phyloP scores from a whole-genome alignment of 2,797 vertebrate genomes.

The Antrozous pallidus region DNA sequence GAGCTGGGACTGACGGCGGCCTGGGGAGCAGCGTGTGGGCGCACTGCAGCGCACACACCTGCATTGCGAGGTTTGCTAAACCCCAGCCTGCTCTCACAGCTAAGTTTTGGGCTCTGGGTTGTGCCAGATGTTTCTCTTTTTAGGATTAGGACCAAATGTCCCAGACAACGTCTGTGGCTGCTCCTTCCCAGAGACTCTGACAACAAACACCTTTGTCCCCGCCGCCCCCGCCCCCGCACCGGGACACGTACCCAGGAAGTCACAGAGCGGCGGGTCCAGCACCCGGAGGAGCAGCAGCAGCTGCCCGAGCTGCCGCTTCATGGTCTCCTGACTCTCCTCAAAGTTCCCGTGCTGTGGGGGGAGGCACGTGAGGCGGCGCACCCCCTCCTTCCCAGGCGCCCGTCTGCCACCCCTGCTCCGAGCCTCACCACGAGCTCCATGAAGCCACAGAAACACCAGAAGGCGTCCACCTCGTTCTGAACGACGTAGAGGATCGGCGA shows the following conservation, averaged over 20 bases:
- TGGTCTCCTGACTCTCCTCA: constrained; percentile 95
- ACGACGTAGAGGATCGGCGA: constrained; percentile 91
- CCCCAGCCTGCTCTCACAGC: not conserved
- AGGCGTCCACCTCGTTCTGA: constrained; percentile 94
- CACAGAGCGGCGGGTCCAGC: constrained; percentile 91
- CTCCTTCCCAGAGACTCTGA: not conserved
- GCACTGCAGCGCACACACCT: too few relatives aligned
- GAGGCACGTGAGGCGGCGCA: accelerated
- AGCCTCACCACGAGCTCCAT: constrained; percentile 91
- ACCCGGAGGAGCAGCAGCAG: constrained; percentile 89
- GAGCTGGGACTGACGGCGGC: accelerated
- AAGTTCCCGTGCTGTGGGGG: constrained; percentile 90
- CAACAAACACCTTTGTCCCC: accelerated
- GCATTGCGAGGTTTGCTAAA: not conserved
- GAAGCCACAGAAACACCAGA: constrained; percentile 95
- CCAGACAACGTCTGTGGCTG: not conserved
- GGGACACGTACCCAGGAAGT: constrained; percentile 88
- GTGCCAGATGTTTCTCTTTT: not conserved
- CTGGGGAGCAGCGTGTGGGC: not conserved
- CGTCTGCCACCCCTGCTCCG: accelerated
- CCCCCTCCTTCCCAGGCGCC: accelerated
- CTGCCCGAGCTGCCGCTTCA: constrained; percentile 93
- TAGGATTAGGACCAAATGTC: not conserved
- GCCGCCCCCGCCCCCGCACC: accelerated
- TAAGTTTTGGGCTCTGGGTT: not conserved